Conservation (phyloP, 2,888 invertebrate species). For the Globia sparganii region DNA sequence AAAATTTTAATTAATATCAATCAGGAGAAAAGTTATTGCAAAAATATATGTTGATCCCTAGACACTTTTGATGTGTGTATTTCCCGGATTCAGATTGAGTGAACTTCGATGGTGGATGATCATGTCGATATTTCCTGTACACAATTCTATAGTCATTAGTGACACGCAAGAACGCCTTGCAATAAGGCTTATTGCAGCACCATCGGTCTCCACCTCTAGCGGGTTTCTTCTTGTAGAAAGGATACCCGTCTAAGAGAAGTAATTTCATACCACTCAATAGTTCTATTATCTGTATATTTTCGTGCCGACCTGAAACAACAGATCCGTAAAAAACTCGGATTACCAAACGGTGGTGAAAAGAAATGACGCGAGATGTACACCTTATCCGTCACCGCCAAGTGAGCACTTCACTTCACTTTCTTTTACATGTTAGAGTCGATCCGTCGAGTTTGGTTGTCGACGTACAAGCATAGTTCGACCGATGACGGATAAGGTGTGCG, state of each 20-base stretch:
- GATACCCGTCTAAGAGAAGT: slow-evolving; percentile 70
- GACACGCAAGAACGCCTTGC: slow-evolving; percentile 70
- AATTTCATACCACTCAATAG: slow-evolving; percentile 67
- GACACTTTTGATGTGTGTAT: too few relatives aligned
- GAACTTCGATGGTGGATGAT: slow-evolving; percentile 63
- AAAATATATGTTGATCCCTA: too few relatives aligned
- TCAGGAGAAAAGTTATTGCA: too few relatives aligned
- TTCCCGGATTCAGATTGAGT: slow-evolving; percentile 52
- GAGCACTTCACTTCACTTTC: too few relatives aligned
- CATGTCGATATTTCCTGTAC: slow-evolving; percentile 50
- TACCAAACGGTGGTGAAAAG: neutral
- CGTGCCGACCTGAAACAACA: slow-evolving; percentile 37
- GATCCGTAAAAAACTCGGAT: neutral
- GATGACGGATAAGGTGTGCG: neutral
- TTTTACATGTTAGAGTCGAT: too few relatives aligned
- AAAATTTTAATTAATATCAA: too few relatives aligned
- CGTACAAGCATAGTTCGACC: neutral
- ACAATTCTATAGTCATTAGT: slow-evolving; percentile 48
- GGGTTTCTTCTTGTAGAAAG: slow-evolving; percentile 70
- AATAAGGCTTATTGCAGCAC: slow-evolving; percentile 72
- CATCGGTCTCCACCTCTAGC: slow-evolving; percentile 64
- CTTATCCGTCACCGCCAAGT: neutral
- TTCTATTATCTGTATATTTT: slow-evolving; percentile 65
- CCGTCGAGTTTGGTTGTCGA: neutral
- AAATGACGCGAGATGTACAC: neutral